Conservation (phyloP, 2,113 vertebrate genomes). For the Passer domesticus region DNA sequence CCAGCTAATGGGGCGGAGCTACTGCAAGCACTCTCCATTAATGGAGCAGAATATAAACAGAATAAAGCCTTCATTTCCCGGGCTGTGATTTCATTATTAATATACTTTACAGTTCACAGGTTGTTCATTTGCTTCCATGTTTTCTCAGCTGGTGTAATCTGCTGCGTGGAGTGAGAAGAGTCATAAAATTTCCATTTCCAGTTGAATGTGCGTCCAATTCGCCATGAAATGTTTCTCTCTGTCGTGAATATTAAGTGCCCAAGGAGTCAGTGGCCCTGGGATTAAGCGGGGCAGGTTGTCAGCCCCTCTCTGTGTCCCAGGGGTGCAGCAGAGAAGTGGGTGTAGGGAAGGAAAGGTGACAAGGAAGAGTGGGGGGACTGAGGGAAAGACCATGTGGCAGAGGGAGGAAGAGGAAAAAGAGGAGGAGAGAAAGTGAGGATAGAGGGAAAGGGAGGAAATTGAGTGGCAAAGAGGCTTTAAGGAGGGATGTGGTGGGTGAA, state of each 20-base stretch:
- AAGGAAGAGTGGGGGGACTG: neutral
- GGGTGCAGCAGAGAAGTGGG: neutral
- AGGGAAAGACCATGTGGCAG: fast-evolving
- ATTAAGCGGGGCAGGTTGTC: slow-evolving; percentile 55
- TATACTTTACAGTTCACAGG: slow-evolving; percentile 85
- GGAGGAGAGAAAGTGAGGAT: neutral
- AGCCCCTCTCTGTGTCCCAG: neutral
- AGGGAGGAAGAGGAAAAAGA: neutral
- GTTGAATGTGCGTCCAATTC: slow-evolving; percentile 81
- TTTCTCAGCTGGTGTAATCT: slow-evolving; percentile 83
- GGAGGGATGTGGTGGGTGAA: fast-evolving
- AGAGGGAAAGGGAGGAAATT: neutral
- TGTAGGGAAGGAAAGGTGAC: neutral
- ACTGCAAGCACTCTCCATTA: slow-evolving; percentile 73
- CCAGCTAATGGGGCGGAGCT: slow-evolving; percentile 79
- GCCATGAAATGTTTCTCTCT: slow-evolving; percentile 82
- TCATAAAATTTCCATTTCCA: slow-evolving; percentile 85
- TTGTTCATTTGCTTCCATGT: slow-evolving; percentile 79
- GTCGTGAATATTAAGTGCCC: slow-evolving; percentile 80
- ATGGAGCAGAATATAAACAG: slow-evolving; percentile 85
- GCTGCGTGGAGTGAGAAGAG: slow-evolving; percentile 75
- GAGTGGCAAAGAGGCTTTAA: neutral
- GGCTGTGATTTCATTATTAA: slow-evolving; percentile 84
- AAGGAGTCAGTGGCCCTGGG: slow-evolving; percentile 44
- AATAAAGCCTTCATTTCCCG: slow-evolving; percentile 83